Evolutionary conservation across 2,888 invertebrate genomes (phyloP).

Genomic region (Acleris sparsana): DNA sequence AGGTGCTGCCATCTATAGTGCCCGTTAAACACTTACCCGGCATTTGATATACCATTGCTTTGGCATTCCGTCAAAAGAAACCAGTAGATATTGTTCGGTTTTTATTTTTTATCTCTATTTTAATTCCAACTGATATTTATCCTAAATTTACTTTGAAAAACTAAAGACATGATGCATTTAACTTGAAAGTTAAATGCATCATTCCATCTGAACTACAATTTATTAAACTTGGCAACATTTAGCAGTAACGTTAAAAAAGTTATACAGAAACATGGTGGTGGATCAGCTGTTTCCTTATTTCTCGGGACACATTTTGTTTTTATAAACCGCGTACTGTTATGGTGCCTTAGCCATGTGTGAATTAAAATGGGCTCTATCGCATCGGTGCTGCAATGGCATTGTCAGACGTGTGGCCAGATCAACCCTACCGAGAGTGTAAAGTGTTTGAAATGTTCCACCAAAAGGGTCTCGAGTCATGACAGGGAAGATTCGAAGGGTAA

Average conservation of each 20-base stretch:
- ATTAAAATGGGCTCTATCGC: constrained; percentile 95
- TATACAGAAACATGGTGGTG: constrained; percentile 85
- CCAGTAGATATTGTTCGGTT: no score
- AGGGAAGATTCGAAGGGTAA: constrained; percentile 69
- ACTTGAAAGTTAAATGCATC: no score
- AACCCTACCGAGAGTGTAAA: constrained; percentile 93
- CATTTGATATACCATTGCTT: no score
- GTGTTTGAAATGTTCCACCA: constrained; percentile 92
- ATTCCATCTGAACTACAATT: background rate
- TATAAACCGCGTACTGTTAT: constrained; percentile 75
- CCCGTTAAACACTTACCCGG: no score
- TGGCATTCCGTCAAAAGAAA: no score
- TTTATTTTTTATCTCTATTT: no score
- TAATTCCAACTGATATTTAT: no score
- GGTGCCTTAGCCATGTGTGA: constrained; percentile 83
- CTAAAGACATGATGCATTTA: no score
- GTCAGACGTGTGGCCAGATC: constrained; percentile 93
- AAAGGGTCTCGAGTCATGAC: constrained; percentile 85
- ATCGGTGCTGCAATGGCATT: constrained; percentile 97
- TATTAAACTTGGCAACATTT: constrained; percentile 22
- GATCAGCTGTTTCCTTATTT: constrained; percentile 85
- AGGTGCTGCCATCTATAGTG: no score
- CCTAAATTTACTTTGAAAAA: no score
- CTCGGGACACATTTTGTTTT: constrained; percentile 69
- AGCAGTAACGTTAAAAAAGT: constrained; percentile 51